These are phyloP conservation scores for Agriopis leucophaearia DNA, from an alignment of 2,888 invertebrate species.

Conservation along the genomic window DNA sequence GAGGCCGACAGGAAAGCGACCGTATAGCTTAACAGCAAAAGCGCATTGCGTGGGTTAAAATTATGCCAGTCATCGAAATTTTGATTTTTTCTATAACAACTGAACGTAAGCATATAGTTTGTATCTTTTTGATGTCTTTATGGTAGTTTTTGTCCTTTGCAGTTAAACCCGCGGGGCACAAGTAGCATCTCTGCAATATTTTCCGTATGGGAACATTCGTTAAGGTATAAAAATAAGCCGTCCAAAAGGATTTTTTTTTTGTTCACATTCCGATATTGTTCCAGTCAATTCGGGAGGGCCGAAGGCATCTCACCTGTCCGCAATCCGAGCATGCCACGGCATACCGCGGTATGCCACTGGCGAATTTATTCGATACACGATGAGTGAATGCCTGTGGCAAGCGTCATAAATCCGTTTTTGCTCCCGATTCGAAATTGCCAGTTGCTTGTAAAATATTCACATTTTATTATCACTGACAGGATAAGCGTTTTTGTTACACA, in stretches of 20 bases:
- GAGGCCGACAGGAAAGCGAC: too few relatives aligned
- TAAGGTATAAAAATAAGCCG: slow-evolving; percentile 1
- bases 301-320: slow-evolving; percentile 71
- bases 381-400: slow-evolving; percentile 55
- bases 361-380: slow-evolving; percentile 63
- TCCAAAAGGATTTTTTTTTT: slow-evolving; percentile 20
- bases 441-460: slow-evolving; percentile 39
- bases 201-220: background rate
- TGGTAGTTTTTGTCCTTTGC: background rate
- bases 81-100: too few relatives aligned
- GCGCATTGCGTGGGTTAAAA: too few relatives aligned
- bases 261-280: slow-evolving; percentile 56
- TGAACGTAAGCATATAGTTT: too few relatives aligned
- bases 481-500: too few relatives aligned
- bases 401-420: slow-evolving; percentile 58
- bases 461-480: slow-evolving; percentile 6
- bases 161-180: background rate
- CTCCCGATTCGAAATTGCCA: slow-evolving; percentile 39
- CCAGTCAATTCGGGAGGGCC: slow-evolving; percentile 58
- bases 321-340: slow-evolving; percentile 68
- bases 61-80: too few relatives aligned
- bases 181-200: background rate
- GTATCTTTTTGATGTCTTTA: background rate
- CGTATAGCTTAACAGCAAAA: too few relatives aligned
- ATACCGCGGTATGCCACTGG: slow-evolving; percentile 52